Evolutionary conservation across 2,113 vertebrate species (phyloP).

Genomic region (Rhea americana): DNA sequence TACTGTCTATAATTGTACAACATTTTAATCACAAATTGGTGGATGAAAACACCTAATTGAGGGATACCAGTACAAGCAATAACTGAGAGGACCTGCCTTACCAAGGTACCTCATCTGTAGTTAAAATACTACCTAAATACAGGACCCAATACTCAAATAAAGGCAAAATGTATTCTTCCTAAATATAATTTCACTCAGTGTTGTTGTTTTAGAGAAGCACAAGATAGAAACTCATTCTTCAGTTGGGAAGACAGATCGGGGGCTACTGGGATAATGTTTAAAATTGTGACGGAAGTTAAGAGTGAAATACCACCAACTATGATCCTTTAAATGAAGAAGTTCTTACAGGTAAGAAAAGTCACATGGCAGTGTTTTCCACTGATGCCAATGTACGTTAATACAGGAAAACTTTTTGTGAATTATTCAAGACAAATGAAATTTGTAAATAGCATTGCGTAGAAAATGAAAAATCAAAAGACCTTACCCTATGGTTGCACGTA

Average conservation of each 20-base stretch:
- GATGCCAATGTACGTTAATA: background rate
- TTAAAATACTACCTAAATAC: background rate
- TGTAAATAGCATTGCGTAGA: background rate
- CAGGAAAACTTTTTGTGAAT: background rate
- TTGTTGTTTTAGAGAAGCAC: background rate
- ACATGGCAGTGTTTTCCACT: background rate
- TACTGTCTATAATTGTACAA: background rate
- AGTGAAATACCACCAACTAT: background rate
- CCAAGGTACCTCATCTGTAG: background rate
- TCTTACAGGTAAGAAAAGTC: background rate
- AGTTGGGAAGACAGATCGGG: background rate
- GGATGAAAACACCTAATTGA: background rate
- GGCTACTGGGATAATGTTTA: background rate
- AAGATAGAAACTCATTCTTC: background rate
- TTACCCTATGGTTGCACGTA: background rate
- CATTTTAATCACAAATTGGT: background rate
- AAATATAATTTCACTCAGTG: background rate
- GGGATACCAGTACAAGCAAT: background rate
- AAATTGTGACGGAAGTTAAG: background rate
- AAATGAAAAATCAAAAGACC: background rate
- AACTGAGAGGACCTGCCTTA: background rate
- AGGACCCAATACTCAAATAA: background rate
- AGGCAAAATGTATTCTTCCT: background rate
- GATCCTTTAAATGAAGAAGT: background rate
- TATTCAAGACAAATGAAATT: slow-evolving; percentile 2